Base-by-base conservation (phyloP, 2,797 vertebrate genomes). In the Amniataba percoides region DNA sequence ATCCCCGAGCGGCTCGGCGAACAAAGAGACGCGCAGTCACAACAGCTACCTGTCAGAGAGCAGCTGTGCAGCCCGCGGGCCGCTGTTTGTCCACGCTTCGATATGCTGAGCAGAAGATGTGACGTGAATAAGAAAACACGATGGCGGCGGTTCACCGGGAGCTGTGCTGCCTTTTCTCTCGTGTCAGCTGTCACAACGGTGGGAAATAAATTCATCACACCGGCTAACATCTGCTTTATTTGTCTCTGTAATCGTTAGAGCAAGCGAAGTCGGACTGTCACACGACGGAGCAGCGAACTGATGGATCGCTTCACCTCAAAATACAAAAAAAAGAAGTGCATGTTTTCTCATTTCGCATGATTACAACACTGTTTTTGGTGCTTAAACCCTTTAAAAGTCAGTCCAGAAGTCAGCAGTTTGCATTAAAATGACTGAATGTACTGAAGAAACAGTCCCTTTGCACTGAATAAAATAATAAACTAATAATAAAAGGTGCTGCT, bases 41-140 rank as follows among this genome's bases (percentile, higher is more conserved):
- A 36, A 57, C 84, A 64, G 74, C 67, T 58, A 46, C 67, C 80
- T 76, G 80, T 78, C 66, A 48, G 56, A 58, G 71, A 78, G 74
- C 85, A 76, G 77, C 82, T 63, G 86, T 49, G 1, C 7, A 0
- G 27, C 71, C 82, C 58, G 70, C 66, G 0, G 80, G 73, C 16
- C 25, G 1, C n/a, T 42, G 77, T 73, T 71, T 59, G 72, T 56
- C 18, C 4, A 63, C 43, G 5, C 42, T 0, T 21, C 15, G 36
- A 78, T 48, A 9, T 0, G 19, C 51, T 8, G 36, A 45, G 25
- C 11, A 48, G 21, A 63, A 34, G 34, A 78, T 43, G 80, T 43
- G 73, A 18, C 51, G 62, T 1, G 64, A 73, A 59, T 58, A 46
- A 49, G 56, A 18, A 68, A 61, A 64, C 34, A 8, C 15, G 76